Base-by-base conservation (phyloP, 2,888 invertebrate genomes). In the Morinoia aosen region DNA sequence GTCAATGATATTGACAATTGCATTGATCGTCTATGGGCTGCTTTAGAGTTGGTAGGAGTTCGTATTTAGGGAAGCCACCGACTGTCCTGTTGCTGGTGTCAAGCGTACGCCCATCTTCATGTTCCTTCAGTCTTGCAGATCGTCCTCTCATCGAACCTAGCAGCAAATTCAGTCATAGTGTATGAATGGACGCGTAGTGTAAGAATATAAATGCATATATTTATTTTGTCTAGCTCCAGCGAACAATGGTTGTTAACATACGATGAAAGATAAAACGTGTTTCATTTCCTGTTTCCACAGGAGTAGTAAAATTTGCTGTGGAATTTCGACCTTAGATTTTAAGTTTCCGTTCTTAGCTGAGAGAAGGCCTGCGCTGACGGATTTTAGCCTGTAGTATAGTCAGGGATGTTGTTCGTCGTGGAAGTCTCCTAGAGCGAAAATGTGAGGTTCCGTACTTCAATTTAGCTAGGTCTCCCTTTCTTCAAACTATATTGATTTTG, bases 161-260 rank as follows among this genome's bases (percentile, higher is more conserved):
- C 76, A 76, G 76, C 76, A 76, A 76, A 33, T 76, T 33, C 76
- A 76, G 76, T 76, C 76, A 76, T 76, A 76, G 93, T 57, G 57
- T 93, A 57, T 57, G 93, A 57, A 93, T 93, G 93, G 48, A 57
- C 56, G 93, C 93, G 56, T 93, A 93, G 93, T 93, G 93, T 93
- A 93, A 93, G 93, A 40, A 93, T 93, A 93, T 93, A 93, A 93
- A 93, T 93, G 93, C 93, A 93, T 93, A 93, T 93, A 93, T 93
- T 93, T 93, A 93, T 93, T 93, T 93, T 93, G 93, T 93, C 93
- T 93, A 93, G 93, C 93, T 93, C 93, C 93, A 93, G 93, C 93
- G 93, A 93, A 90, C 90, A 90, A 93, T 57, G 93, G 93, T 93
- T 93, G 57, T 93, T 93, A 57, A 93, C 57, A 57, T 93, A 93